Conservation (phyloP, 2,888 invertebrate species). For the Nomada flava region DNA sequence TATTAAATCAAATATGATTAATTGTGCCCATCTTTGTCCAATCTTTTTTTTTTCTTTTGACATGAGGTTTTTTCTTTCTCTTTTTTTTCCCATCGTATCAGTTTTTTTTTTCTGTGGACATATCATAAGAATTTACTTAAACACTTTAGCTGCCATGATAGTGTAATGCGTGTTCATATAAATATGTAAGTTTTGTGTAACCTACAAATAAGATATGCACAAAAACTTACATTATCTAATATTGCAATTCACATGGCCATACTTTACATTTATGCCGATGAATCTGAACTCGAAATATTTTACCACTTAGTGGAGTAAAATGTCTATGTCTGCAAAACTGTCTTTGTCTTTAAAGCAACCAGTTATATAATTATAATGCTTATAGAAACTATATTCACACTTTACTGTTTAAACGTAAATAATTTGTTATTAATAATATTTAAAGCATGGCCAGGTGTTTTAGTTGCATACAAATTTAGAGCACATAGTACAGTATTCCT, state of each 20-base stretch:
- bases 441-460: constrained; percentile 65
- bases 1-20: constrained; percentile 82
- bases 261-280: constrained; percentile 31
- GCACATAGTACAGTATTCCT: constrained; percentile 39
- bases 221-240: constrained; percentile 70
- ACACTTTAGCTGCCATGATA: constrained; percentile 70
- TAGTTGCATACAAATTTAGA: constrained; percentile 36
- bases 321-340: background rate
- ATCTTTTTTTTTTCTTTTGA: constrained; percentile 83
- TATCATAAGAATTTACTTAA: constrained; percentile 83
- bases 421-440: constrained; percentile 3
- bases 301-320: constrained; percentile 8
- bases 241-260: constrained; percentile 64
- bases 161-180: constrained; percentile 68
- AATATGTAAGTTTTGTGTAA: constrained; percentile 71
- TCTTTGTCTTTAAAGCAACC: background rate
- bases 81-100: constrained; percentile 83
- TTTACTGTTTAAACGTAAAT: constrained; percentile 2
- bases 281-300: constrained; percentile 16
- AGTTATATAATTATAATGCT: constrained; percentile 11
- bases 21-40: constrained; percentile 84
- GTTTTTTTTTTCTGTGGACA: constrained; percentile 84
- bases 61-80: constrained; percentile 80
- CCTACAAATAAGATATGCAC: constrained; percentile 63
- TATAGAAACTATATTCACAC: background rate